These are phyloP conservation scores for Amblyornis subalaris DNA, from an alignment of 2,113 vertebrate genomes.

Conservation along the genomic window DNA sequence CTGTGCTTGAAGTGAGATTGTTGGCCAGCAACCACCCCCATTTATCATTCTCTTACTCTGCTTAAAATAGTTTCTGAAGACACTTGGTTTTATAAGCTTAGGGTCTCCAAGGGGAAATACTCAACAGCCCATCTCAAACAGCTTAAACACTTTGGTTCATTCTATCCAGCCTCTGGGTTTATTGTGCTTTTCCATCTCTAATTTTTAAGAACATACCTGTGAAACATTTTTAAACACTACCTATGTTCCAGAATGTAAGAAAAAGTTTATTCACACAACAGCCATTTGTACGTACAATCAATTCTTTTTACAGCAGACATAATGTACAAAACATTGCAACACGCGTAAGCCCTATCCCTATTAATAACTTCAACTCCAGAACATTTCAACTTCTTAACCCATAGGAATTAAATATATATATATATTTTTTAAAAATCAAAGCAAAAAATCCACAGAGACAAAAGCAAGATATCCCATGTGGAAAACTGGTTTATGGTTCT, in stretches of 20 bases:
- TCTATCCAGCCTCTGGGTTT: background rate
- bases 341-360: slow-evolving; percentile 41
- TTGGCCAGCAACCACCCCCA: background rate
- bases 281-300: slow-evolving; percentile 69
- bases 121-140: background rate
- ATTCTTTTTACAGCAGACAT: slow-evolving; percentile 68
- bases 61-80: background rate
- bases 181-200: background rate
- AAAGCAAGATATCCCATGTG: slow-evolving; percentile 50
- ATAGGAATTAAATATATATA: slow-evolving; percentile 52
- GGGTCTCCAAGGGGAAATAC: background rate
- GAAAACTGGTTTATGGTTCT: slow-evolving; percentile 39
- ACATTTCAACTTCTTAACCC: slow-evolving; percentile 55
- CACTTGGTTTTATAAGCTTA: background rate
- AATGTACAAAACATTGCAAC: slow-evolving; percentile 69
- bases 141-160: background rate
- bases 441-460: slow-evolving; percentile 55
- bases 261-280: slow-evolving; percentile 72
- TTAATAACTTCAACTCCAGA: slow-evolving; percentile 47
- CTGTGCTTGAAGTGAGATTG: background rate
- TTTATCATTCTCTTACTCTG: background rate
- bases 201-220: background rate
- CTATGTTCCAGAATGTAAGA: slow-evolving; percentile 64
- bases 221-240: slow-evolving; percentile 49
- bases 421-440: slow-evolving; percentile 24